Base-by-base conservation (phyloP, 2,888 invertebrate species). In the Pandemis corylana region DNA sequence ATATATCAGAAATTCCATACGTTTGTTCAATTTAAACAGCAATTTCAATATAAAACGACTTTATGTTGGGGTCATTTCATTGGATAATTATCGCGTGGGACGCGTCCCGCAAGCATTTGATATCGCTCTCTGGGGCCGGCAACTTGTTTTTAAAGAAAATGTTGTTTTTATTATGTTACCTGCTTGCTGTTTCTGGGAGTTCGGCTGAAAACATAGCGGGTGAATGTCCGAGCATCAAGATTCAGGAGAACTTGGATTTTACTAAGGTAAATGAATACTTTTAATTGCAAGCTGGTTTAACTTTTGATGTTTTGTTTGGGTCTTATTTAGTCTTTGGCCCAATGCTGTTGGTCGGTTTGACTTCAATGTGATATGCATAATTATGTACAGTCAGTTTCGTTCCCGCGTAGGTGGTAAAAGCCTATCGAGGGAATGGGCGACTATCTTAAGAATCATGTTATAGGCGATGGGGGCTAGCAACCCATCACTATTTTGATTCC, bases 41-140 rank as follows among this genome's bases (percentile, higher is more conserved):
- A 84, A 84, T 85, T 82, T 81, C 80, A 83, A 82, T 84, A 80
- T 84, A 82, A 83, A 77, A 77, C 84, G 83, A 80, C 82, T 88
- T 86, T 86, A 87, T 81, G 76, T 78, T 78, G 85, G 86, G 88
- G 85, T 85, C 87, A 79, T 81, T 70, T 86, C 83, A 93, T 93
- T 91, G 90, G 78, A 90, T 93, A 92, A 94, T 91, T 91, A 92
- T 82, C 78, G 83, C 78, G 90, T 90, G 85, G 91, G 92, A 82
- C 76, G 86, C 75, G 74, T 78, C 72, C 76, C 75, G 67, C 73
- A 79, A 77, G 79, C 92, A 92, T 83, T 91, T 83, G 77, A 78
- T 79, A 81, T 77, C 80, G 78, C 76, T 80, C 78, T 76, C 76
- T 84, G 83, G 79, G 69, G 70, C 82, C 53, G 79, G 71, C 64